These are phyloP conservation scores for Vimba vimba DNA, from an alignment of 2,113 vertebrate genomes.

Conservation along the genomic window DNA sequence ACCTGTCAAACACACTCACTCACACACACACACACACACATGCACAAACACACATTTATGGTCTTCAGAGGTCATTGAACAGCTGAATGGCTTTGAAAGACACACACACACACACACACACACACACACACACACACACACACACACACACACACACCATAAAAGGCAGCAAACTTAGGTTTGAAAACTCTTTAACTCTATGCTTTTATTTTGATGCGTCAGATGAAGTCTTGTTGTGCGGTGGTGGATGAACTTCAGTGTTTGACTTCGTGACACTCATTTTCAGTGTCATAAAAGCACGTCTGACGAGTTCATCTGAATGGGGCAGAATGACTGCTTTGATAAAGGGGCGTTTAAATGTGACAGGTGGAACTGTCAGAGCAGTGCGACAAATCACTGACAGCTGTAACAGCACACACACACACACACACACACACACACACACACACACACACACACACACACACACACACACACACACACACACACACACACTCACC, in stretches of 20 bases:
- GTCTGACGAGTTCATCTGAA: background rate
- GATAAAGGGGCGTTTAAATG: constrained; percentile 8
- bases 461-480: background rate
- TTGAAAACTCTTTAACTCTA: background rate
- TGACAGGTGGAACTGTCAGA: constrained; percentile 35
- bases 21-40: background rate
- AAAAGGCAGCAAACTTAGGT: background rate
- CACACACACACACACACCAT: background rate
- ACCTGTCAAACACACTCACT: constrained; percentile 11
- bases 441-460: background rate
- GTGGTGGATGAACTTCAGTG: no score
- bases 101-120: background rate
- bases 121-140: background rate
- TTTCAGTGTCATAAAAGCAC: background rate
- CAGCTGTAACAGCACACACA: constrained; percentile 54
- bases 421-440: constrained; percentile 37
- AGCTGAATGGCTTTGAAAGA: constrained; percentile 4
- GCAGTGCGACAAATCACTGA: constrained; percentile 49
- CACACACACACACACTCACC: constrained; percentile 41
- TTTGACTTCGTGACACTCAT: background rate
- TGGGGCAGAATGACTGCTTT: background rate
- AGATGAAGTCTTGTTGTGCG: background rate
- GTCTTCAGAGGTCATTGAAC: constrained; percentile 5
- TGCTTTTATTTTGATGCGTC: background rate
- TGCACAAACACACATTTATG: constrained; percentile 2